Evolutionary conservation across 1,140 invertebrate species (phyloP).

Genomic region (Procambarus clarkii): DNA sequence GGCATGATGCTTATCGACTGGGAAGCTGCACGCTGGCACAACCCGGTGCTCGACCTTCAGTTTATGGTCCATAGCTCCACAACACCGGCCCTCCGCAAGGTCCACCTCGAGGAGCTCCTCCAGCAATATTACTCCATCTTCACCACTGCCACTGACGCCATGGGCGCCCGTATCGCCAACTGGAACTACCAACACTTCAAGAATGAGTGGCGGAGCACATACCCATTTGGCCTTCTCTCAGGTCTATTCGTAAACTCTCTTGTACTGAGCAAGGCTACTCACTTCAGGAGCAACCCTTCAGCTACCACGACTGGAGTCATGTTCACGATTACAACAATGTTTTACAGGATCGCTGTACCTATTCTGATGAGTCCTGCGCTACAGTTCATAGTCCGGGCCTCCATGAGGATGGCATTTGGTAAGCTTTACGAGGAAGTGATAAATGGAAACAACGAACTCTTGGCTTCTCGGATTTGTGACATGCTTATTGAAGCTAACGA

Average conservation of each 20-base stretch:
- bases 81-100: neutral
- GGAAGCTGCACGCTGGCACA: neutral
- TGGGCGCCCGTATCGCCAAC: neutral
- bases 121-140: neutral
- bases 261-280: neutral
- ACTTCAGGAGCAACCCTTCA: neutral
- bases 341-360: neutral
- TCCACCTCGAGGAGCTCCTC: neutral
- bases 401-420: neutral
- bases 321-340: neutral
- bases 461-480: neutral
- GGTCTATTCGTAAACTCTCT: neutral
- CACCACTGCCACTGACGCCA: neutral
- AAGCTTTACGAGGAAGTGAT: neutral
- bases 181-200: neutral
- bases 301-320: neutral
- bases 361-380: neutral
- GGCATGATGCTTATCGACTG: constrained; percentile 5
- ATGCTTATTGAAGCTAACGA: neutral
- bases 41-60: neutral
- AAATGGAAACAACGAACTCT: neutral
- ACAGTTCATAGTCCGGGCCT: neutral
- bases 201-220: neutral
- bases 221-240: neutral
- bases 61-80: neutral